A percentile compares a stretch with the other conserved stretches of the same genome.
These are phyloP conservation scores for Petrophora chlorosata DNA, from an alignment of 2,888 invertebrate genomes.

Conservation along the genomic window DNA sequence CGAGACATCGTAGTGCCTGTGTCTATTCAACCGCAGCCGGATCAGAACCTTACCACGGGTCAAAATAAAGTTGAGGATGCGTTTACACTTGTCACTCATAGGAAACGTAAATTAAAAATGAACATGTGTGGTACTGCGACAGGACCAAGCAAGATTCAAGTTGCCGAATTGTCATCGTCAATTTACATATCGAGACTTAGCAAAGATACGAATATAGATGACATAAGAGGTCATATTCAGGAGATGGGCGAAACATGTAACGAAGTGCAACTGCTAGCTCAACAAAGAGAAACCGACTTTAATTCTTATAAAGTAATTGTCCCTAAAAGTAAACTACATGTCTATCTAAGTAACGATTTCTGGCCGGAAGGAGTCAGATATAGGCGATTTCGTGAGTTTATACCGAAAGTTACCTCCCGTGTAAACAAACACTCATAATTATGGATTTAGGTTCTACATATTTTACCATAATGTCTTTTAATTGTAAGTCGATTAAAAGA, in stretches of 20 bases:
- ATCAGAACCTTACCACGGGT: background rate
- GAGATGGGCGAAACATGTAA: conserved; percentile 6
- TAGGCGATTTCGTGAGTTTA: conserved; percentile 3
- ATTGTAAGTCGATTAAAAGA: too few species aligned
- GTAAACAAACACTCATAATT: background rate
- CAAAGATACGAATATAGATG: conserved; percentile 1
- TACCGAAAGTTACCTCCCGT: background rate
- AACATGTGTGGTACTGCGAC: conserved; percentile 10
- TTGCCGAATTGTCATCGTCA: background rate
- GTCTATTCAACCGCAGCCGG: background rate
- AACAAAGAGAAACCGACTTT: background rate
- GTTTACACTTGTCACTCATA: background rate
- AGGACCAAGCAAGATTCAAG: conserved; percentile 2
- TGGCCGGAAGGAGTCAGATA: conserved; percentile 9
- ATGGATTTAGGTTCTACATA: background rate
- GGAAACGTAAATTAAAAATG: conserved; percentile 1
- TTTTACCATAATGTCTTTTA: conserved; percentile 13
- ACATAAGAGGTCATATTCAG: conserved; percentile 1
- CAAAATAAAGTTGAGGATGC: background rate
- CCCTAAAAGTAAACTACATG: background rate
- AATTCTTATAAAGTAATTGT: conserved; percentile 5
- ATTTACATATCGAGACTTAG: conserved; percentile 10
- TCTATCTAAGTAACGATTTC: conserved; percentile 5
- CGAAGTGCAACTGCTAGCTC: background rate
- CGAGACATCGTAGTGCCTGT: background rate